These are phyloP conservation scores for Bagarius yarrelli DNA, from an alignment of 2,113 vertebrate species.

Conservation along the genomic window DNA sequence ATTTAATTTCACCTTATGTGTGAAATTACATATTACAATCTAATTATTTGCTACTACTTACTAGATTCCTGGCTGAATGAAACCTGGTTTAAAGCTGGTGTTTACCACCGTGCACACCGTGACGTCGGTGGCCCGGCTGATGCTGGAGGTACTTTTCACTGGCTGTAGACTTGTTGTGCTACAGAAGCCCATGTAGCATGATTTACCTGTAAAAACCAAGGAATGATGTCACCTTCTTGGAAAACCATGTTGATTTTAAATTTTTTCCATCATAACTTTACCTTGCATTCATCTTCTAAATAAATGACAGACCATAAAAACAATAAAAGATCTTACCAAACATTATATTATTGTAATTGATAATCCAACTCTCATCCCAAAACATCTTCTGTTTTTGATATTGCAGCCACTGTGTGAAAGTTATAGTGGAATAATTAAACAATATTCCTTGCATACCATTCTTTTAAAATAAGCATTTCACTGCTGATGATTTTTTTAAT, in stretches of 20 bases:
- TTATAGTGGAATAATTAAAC: background rate
- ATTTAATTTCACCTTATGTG: background rate
- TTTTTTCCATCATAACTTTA: background rate
- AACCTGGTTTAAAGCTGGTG: slow-evolving; percentile 58
- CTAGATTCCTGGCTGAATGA: slow-evolving; percentile 70
- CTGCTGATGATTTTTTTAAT: background rate
- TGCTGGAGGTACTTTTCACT: slow-evolving; percentile 61
- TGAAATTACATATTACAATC: background rate
- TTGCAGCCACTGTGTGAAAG: slow-evolving; percentile 69
- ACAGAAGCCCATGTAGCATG: slow-evolving; percentile 56
- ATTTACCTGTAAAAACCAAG: slow-evolving; percentile 53
- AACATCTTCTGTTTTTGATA: slow-evolving; percentile 80
- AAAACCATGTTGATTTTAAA: background rate
- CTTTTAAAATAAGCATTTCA: background rate
- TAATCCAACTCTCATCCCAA: slow-evolving; percentile 80
- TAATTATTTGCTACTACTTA: slow-evolving; percentile 56
- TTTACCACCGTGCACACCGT: slow-evolving; percentile 64
- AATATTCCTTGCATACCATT: no score
- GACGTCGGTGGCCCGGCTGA: slow-evolving; percentile 63
- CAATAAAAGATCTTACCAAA: slow-evolving; percentile 62
- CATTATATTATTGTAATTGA: slow-evolving; percentile 70
- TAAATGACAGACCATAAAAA: background rate
- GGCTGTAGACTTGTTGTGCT: slow-evolving; percentile 65
- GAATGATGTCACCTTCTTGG: background rate
- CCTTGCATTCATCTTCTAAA: background rate